Conservation (phyloP, 2,797 vertebrate genomes). For the Gymnothorax reevesii region DNA sequence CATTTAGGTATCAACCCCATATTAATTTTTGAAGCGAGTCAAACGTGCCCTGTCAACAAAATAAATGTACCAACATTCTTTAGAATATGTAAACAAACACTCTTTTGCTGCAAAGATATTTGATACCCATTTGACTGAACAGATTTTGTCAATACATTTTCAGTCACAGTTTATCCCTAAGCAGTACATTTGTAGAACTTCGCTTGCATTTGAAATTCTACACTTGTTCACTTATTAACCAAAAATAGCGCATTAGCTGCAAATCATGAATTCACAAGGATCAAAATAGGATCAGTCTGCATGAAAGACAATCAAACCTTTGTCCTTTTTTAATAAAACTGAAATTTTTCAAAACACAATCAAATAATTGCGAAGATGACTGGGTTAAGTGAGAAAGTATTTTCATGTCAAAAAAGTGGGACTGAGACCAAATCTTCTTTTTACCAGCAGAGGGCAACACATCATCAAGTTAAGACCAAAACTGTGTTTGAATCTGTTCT, state of each 20-base stretch:
- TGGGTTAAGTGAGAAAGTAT: not conserved
- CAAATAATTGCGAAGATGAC: not conserved
- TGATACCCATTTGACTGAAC: not conserved
- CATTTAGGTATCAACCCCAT: too few species aligned
- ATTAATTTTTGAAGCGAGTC: too few species aligned
- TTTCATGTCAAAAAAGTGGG: not conserved
- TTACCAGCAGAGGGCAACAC: slow-evolving; percentile 16
- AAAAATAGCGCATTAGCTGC: not conserved
- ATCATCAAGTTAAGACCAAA: not conserved
- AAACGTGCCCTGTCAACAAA: too few species aligned
- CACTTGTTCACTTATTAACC: not conserved
- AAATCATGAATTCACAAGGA: not conserved
- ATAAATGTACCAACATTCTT: not conserved
- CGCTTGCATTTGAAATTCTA: not conserved
- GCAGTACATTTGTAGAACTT: not conserved
- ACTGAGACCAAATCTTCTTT: not conserved
- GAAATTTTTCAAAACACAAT: not conserved
- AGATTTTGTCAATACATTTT: not conserved
- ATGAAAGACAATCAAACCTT: not conserved
- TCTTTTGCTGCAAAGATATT: not conserved
- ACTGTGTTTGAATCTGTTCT: not conserved
- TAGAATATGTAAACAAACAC: slow-evolving; percentile 4
- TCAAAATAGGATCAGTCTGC: not conserved
- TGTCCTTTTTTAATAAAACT: too few species aligned
- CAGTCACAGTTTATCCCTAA: not conserved